Evolutionary conservation across 1,140 invertebrate species (phyloP), one percentile per base, ranked within the genome.

Genomic region (Manduca sexta): DNA sequence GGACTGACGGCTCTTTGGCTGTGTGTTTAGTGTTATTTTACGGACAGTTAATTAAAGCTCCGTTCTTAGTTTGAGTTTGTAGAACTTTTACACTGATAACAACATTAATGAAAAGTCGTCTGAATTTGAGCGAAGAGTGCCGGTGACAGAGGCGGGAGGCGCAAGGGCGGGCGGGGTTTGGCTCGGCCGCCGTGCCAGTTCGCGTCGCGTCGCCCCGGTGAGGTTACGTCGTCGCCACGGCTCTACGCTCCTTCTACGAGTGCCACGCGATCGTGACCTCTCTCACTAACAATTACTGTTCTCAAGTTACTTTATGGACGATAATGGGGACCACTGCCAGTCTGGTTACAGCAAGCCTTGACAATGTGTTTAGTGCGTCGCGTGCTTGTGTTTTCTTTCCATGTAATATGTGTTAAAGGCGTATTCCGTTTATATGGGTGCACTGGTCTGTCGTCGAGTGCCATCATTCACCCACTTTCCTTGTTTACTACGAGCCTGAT

Each of bases 91-190:
- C 56, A 78, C 67, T 67, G 74, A 82, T 82, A 82, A 84, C 78
- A 79, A 74, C 74, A 80, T 84, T 82, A 80, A 82, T 84, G 80
- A 84, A 75, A 81, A 79, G 73, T 82, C 71, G 71, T 67, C 69
- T 74, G 66, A 72, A 78, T 81, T 81, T 77, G 69, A 74, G 72
- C 66, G 50, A 60, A 68, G 66, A 75, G 65, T 74, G 69, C 69
- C 72, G 66, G 77, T 76, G 75, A 81, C 77, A 81, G 63, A 52
- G 74, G 65, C 41, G 43, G 55, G 57, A 47, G 68, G 37, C 41
- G 63, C 34, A 43, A 65, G 69, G 74, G 76, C 69, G 74, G 69
- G 70, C 67, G 72, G 76, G 69, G 74, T 47, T 40, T 29, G 39
- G 45, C 48, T 59, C 56, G 45, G 57, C 51, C 47, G 49, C 55